phyloP scores from a whole-genome alignment of 2,797 vertebrate species.

The Propithecus perrieri region DNA sequence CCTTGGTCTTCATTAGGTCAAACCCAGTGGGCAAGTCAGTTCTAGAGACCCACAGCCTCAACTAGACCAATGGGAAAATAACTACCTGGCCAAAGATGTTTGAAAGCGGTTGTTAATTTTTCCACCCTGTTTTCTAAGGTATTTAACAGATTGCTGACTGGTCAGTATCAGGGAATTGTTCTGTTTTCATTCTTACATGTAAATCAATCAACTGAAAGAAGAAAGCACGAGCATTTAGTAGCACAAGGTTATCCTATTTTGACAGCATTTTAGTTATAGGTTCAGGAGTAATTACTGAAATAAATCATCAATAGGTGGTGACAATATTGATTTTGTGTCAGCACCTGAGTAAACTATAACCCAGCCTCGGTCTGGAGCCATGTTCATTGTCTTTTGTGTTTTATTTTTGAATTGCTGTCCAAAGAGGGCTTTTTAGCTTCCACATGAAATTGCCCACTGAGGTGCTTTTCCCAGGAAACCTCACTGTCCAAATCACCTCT shows the following conservation, averaged over 20 bases:
- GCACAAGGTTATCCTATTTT: slow-evolving; percentile 72
- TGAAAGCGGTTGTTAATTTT: background rate
- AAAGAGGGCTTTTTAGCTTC: slow-evolving; percentile 63
- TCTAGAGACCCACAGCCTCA: background rate
- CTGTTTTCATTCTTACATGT: slow-evolving; percentile 75
- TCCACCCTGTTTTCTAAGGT: background rate
- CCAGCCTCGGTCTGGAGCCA: slow-evolving; percentile 51
- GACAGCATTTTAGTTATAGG: slow-evolving; percentile 80
- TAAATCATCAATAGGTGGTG: slow-evolving; percentile 85
- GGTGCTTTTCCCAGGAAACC: slow-evolving; percentile 66
- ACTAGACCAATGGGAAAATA: background rate
- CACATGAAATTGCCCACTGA: slow-evolving; percentile 60
- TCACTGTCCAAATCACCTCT: slow-evolving; percentile 43
- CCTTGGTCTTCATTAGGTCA: background rate
- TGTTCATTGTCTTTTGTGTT: slow-evolving; percentile 71
- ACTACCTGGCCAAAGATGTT: background rate
- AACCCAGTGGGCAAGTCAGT: background rate
- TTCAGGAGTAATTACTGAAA: slow-evolving; percentile 84
- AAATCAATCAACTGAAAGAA: slow-evolving; percentile 82
- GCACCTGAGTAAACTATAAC: slow-evolving; percentile 81
- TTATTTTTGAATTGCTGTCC: slow-evolving; percentile 55
- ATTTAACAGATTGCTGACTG: slow-evolving; percentile 65
- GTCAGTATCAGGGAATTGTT: slow-evolving; percentile 65
- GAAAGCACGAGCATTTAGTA: slow-evolving; percentile 74
- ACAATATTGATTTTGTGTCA: slow-evolving; percentile 82